These are phyloP conservation scores for Sturmia bella DNA, from an alignment of 2,888 invertebrate genomes.

Conservation along the genomic window DNA sequence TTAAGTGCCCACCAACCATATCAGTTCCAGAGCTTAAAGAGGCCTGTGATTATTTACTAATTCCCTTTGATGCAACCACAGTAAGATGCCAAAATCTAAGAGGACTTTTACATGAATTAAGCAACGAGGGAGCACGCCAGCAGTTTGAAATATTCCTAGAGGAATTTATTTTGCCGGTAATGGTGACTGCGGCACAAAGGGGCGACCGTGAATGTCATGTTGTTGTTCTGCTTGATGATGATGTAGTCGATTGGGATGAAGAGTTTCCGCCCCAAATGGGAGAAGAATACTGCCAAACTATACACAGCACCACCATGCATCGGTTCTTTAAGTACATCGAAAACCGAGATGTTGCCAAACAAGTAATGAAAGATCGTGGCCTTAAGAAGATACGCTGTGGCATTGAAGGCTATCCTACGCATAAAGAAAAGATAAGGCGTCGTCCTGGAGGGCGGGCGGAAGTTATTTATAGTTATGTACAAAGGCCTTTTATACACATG, in stretches of 20 bases:
- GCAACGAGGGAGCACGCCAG: conserved; percentile 98
- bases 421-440: conserved; percentile 98
- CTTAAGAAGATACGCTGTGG: conserved; percentile 99
- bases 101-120: conserved; percentile 98
- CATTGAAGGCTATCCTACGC: conserved; percentile 99
- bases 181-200: conserved; percentile 96
- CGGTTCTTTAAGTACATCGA: conserved; percentile 99
- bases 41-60: conserved; percentile 98
- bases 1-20: conserved; percentile 97
- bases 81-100: conserved; percentile 98
- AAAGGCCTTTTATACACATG: conserved; percentile 97
- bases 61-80: conserved; percentile 98
- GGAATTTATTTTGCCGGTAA: conserved; percentile 95
- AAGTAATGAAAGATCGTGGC: conserved; percentile 98
- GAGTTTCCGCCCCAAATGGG: conserved; percentile 99
- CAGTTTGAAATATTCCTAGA: conserved; percentile 99
- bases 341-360: conserved; percentile 99
- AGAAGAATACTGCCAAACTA: conserved; percentile 98
- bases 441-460: conserved; percentile 97
- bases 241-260: conserved; percentile 98
- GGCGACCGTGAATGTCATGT: conserved; percentile 99
- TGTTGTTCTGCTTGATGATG: conserved; percentile 97
- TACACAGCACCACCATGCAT: conserved; percentile 96
- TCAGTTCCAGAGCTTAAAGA: conserved; percentile 98
- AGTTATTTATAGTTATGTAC: conserved; percentile 99